Percentiles rank a stretch among this genome's conserved stretches.
Evolutionary conservation across 2,113 vertebrate genomes (phyloP).

Genomic region (Meles meles): DNA sequence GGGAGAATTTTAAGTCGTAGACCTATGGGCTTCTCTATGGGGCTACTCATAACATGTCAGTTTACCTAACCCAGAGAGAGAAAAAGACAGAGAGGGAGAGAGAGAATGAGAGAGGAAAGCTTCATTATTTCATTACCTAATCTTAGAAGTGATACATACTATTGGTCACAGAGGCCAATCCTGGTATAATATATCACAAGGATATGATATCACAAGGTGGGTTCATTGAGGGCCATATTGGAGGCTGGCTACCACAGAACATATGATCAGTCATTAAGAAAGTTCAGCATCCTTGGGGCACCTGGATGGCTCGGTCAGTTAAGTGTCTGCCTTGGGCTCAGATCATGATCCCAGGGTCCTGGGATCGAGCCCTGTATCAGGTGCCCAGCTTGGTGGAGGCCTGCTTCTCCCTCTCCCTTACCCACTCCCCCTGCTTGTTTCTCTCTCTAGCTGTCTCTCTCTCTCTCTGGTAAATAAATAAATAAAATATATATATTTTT

Average conservation of each 20-base stretch:
- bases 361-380: too few relatives aligned
- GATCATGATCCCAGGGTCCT: too few relatives aligned
- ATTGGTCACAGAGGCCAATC: neutral
- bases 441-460: too few relatives aligned
- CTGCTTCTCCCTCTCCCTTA: too few relatives aligned
- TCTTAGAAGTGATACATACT: neutral
- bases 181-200: neutral
- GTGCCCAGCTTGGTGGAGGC: too few relatives aligned
- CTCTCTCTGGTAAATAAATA: too few relatives aligned
- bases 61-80: neutral
- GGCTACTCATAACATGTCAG: neutral
- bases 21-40: neutral
- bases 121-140: neutral
- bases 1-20: neutral
- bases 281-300: neutral
- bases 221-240: neutral
- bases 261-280: neutral
- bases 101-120: neutral
- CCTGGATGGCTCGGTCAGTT: too few relatives aligned
- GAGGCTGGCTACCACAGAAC: neutral
- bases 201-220: neutral
- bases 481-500: too few relatives aligned
- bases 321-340: too few relatives aligned
- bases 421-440: too few relatives aligned
- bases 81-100: neutral